Evolutionary conservation across 2,797 vertebrate species (phyloP).

Genomic region (Lates japonicus): DNA sequence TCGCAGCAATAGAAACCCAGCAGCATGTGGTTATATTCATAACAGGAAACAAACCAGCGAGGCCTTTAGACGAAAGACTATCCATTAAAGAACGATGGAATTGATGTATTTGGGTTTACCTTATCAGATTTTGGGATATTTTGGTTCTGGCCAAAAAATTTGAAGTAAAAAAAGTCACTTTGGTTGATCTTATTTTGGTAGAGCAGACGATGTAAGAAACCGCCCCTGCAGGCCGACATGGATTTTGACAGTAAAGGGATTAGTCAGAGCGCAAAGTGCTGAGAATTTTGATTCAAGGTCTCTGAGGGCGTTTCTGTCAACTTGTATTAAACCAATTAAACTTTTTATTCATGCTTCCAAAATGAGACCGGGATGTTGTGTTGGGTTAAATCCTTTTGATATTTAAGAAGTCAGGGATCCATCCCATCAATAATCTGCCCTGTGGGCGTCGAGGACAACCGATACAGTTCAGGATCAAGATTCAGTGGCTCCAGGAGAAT

Average conservation of each 20-base stretch:
- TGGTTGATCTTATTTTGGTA: not conserved
- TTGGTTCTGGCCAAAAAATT: not conserved
- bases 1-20: not conserved
- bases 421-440: not conserved
- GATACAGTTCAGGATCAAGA: not conserved
- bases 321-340: not conserved
- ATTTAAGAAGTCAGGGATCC: not conserved
- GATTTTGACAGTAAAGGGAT: slow-evolving; percentile 24
- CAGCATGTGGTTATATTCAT: not conserved
- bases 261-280: not conserved
- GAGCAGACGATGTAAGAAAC: not conserved
- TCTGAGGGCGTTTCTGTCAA: slow-evolving; percentile 5
- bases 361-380: not conserved
- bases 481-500: not conserved
- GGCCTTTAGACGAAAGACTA: not conserved
- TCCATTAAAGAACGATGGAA: not conserved
- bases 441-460: not conserved
- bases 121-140: not conserved
- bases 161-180: not conserved
- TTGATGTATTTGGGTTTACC: not conserved
- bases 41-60: not conserved
- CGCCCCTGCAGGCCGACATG: slow-evolving; percentile 14
- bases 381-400: not conserved
- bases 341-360: not conserved
- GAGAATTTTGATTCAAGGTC: slow-evolving; percentile 9